A percentile compares a stretch with the other conserved stretches of the same genome.
phyloP scores from a whole-genome alignment of 2,888 invertebrate species.

The Alloscopus bannaensis region DNA sequence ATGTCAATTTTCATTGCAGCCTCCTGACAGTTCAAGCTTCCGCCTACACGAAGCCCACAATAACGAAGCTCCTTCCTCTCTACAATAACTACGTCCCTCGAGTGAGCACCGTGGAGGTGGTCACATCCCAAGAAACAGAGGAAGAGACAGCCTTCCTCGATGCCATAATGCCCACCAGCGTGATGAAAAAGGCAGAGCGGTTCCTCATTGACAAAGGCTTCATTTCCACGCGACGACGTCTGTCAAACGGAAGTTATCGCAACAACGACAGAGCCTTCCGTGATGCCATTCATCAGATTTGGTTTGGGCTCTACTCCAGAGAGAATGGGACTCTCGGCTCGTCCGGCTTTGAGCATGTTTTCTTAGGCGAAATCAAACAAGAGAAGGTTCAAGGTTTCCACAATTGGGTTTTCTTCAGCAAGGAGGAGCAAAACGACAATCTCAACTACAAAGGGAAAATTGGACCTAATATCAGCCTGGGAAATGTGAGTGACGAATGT shows the following conservation, averaged over 20 bases:
- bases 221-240: conserved; percentile 59
- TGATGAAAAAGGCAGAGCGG: conserved; percentile 83
- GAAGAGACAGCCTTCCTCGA: conserved; percentile 90
- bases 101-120: conserved; percentile 84
- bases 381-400: conserved; percentile 89
- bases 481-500: conserved; percentile 59
- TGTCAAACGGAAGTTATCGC: conserved; percentile 62
- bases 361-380: conserved; percentile 90
- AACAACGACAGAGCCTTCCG: conserved; percentile 76
- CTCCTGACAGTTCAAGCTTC: conserved; percentile 81
- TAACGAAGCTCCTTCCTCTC: conserved; percentile 83
- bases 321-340: conserved; percentile 88
- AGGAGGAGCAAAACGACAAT: conserved; percentile 83
- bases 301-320: conserved; percentile 85
- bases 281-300: conserved; percentile 75
- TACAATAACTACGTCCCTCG: conserved; percentile 91
- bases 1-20: conserved; percentile 76
- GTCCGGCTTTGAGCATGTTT: conserved; percentile 94
- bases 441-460: conserved; percentile 85
- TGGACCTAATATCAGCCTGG: conserved; percentile 59
- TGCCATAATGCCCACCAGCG: conserved; percentile 84
- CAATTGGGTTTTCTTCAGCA: conserved; percentile 91
- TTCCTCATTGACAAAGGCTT: conserved; percentile 81
- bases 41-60: conserved; percentile 83
- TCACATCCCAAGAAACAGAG: conserved; percentile 82